Conservation (phyloP, 1,140 invertebrate genomes). For the Drosophila littoralis region DNA sequence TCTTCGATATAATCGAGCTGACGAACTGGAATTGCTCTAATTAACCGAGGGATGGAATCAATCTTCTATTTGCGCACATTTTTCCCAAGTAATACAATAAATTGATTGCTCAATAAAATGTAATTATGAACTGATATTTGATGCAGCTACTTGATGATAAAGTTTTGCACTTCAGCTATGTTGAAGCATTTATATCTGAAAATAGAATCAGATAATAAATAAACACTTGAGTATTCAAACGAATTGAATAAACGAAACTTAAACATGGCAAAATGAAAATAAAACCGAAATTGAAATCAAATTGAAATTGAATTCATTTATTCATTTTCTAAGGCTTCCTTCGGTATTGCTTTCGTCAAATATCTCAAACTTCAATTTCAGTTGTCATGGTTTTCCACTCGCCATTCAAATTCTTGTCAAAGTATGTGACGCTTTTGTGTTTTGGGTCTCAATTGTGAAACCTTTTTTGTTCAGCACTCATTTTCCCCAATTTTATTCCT, state of each 20-base stretch:
- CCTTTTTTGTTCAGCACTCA: constrained; percentile 28
- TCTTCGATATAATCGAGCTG: too few relatives aligned
- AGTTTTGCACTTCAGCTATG: background rate
- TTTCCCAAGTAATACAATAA: too few relatives aligned
- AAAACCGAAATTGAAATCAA: constrained; percentile 15
- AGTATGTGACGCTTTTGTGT: constrained; percentile 26
- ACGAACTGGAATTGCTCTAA: too few relatives aligned
- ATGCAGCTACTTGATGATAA: background rate
- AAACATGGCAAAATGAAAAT: background rate
- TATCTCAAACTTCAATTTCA: constrained; percentile 5
- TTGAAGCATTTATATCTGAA: background rate
- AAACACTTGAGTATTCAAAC: constrained; percentile 20
- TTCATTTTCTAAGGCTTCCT: constrained; percentile 5
- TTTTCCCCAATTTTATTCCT: background rate
- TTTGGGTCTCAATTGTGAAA: constrained; percentile 22
- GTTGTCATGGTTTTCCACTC: constrained; percentile 15
- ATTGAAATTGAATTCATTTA: constrained; percentile 28
- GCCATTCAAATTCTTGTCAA: constrained; percentile 22
- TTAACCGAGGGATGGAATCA: too few relatives aligned
- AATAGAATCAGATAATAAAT: constrained; percentile 18
- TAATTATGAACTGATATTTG: background rate
- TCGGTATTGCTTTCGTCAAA: background rate
- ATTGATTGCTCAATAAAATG: too few relatives aligned
- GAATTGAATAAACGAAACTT: constrained; percentile 10
- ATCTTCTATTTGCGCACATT: too few relatives aligned